These are phyloP conservation scores for Chromis chromis DNA, from an alignment of 2,797 vertebrate species.

Conservation along the genomic window DNA sequence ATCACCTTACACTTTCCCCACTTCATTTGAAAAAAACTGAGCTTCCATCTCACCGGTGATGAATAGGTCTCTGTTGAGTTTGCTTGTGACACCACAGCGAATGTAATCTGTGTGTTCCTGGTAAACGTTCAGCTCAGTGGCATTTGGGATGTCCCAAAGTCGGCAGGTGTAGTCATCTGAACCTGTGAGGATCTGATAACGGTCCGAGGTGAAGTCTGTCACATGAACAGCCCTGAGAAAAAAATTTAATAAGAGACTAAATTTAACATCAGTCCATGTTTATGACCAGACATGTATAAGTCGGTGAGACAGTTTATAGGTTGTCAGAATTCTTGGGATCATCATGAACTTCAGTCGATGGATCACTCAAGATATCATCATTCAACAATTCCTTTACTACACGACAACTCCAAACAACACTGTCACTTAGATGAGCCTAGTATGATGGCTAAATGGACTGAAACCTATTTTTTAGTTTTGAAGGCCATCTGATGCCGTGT, in stretches of 20 bases:
- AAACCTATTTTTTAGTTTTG: too few relatives aligned
- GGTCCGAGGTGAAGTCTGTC: constrained; percentile 92
- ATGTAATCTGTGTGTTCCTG: constrained; percentile 94
- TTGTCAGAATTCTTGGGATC: constrained; percentile 72
- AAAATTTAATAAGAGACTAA: neutral
- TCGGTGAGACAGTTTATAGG: constrained; percentile 30
- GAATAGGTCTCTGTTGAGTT: constrained; percentile 92
- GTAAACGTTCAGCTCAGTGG: constrained; percentile 85
- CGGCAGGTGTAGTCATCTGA: constrained; percentile 93
- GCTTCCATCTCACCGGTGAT: constrained; percentile 88
- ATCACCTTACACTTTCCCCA: neutral
- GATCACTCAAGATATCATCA: constrained; percentile 80
- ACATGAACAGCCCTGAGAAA: constrained; percentile 90
- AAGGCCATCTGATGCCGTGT: too few relatives aligned
- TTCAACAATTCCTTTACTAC: constrained; percentile 24
- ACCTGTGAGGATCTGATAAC: constrained; percentile 91
- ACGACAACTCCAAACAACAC: neutral
- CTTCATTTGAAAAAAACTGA: neutral
- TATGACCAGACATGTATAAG: neutral
- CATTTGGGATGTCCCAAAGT: constrained; percentile 94
- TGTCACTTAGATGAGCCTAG: too few relatives aligned
- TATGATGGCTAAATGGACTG: too few relatives aligned
- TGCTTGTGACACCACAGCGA: constrained; percentile 91
- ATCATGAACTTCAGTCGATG: constrained; percentile 76
- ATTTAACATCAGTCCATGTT: neutral